Conservation (phyloP, 2,888 invertebrate species). For the Cephus sareptanus region DNA sequence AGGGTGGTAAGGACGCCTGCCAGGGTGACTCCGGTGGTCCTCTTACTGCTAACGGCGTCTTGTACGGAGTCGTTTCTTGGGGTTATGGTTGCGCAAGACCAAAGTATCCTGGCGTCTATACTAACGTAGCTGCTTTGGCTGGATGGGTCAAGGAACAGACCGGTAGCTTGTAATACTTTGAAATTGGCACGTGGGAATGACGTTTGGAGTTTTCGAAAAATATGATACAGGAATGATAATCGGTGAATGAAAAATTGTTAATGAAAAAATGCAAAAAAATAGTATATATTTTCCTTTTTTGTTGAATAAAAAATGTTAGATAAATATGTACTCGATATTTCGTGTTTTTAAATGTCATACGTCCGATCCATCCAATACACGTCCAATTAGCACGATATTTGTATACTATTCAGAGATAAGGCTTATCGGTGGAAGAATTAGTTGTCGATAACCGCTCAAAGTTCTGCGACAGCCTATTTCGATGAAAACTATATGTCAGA, state of each 20-base stretch:
- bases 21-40: conserved; percentile 55
- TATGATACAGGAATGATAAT: not conserved
- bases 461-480: not conserved
- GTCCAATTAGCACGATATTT: not conserved
- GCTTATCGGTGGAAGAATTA: not conserved
- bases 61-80: conserved; percentile 60
- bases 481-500: not conserved
- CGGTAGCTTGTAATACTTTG: conserved; percentile 53
- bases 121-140: conserved; percentile 48
- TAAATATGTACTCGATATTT: not conserved
- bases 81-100: conserved; percentile 52
- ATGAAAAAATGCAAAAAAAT: too few species aligned
- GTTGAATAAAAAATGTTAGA: not conserved
- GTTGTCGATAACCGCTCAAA: not conserved
- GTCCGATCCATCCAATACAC: not conserved
- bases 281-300: not conserved
- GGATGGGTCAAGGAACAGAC: conserved; percentile 41
- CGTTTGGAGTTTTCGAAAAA: not conserved
- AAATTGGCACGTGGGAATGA: conserved; percentile 19
- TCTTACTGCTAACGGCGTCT: conserved; percentile 43
- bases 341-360: not conserved
- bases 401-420: not conserved
- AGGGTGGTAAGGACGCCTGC: conserved; percentile 47
- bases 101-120: conserved; percentile 59
- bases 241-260: not conserved